phyloP scores from a whole-genome alignment of 2,888 invertebrate genomes.

The Synanthedon formicaeformis region DNA sequence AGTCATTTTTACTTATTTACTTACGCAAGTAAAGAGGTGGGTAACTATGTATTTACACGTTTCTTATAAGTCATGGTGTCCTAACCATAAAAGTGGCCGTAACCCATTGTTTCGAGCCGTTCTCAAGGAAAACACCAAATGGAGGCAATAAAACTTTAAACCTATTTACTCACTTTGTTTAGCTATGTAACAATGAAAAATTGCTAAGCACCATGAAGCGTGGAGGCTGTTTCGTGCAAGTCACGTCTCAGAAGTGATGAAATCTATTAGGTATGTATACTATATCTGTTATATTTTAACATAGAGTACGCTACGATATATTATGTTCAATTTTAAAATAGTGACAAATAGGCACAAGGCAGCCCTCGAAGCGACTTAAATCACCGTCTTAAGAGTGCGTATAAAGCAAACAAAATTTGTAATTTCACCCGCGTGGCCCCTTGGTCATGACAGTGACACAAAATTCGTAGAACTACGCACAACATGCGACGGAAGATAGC shows the following conservation, averaged over 20 bases:
- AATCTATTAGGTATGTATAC: not conserved
- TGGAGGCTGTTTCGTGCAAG: not conserved
- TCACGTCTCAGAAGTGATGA: not conserved
- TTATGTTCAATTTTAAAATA: no score
- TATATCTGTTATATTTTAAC: no score
- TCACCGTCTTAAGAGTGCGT: no score
- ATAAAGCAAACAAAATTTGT: no score
- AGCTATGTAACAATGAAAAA: conserved; percentile 7
- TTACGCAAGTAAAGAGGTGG: not conserved
- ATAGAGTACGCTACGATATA: no score
- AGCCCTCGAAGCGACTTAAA: no score
- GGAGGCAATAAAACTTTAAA: conserved; percentile 13
- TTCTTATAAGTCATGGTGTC: conserved; percentile 8
- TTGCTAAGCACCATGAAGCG: conserved; percentile 4
- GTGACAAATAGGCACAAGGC: no score
- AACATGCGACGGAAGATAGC: no score
- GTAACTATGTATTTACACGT: conserved; percentile 2
- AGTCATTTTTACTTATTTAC: no score
- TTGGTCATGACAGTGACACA: no score
- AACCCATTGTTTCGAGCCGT: conserved; percentile 12
- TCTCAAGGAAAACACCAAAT: conserved; percentile 10
- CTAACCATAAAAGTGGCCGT: conserved; percentile 9
- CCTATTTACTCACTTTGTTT: conserved; percentile 14
- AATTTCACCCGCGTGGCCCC: no score
- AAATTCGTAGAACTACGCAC: no score